phyloP scores from a whole-genome alignment of 1,140 invertebrate species.

The Drosophila ercepeae region DNA sequence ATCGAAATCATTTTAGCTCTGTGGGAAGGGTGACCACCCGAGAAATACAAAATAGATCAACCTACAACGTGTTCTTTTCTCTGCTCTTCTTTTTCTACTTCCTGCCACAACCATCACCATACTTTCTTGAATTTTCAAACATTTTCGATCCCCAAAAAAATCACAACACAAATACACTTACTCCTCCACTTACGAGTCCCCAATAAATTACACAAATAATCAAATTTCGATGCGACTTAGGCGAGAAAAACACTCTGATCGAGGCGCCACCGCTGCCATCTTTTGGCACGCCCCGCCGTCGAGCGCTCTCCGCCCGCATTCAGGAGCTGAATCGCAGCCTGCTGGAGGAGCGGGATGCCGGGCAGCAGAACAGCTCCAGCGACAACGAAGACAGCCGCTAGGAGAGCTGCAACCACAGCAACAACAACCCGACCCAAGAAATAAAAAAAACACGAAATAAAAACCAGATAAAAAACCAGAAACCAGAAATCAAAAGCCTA shows the following conservation, averaged over 20 bases:
- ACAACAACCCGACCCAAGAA: conserved; percentile 51
- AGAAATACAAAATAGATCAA: conserved; percentile 51
- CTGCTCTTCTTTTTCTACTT: conserved; percentile 78
- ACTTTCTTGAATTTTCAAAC: conserved; percentile 44
- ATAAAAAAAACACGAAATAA: conserved; percentile 20
- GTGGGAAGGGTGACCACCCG: conserved; percentile 50
- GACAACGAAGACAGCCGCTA: conserved; percentile 82
- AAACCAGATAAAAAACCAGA: conserved; percentile 8
- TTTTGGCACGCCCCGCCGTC: conserved; percentile 77
- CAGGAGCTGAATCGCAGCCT: conserved; percentile 81
- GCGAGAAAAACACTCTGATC: conserved; percentile 82
- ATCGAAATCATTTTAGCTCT: conserved; percentile 32
- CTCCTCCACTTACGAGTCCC: conserved; percentile 8
- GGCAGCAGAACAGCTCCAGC: conserved; percentile 81
- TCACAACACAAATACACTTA: conserved; percentile 24
- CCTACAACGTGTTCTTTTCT: conserved; percentile 78
- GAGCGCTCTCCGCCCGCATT: conserved; percentile 78
- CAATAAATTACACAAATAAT: conserved; percentile 32
- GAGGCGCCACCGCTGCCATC: conserved; percentile 78
- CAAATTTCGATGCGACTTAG: conserved; percentile 48
- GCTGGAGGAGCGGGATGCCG: conserved; percentile 77
- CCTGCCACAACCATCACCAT: conserved; percentile 46
- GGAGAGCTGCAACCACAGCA: conserved; percentile 58
- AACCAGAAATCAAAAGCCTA: conserved; percentile 12
- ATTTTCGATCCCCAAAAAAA: conserved; percentile 20